Evolutionary conservation across 1,140 invertebrate genomes (phyloP).

Genomic region (Drusus annulatus): DNA sequence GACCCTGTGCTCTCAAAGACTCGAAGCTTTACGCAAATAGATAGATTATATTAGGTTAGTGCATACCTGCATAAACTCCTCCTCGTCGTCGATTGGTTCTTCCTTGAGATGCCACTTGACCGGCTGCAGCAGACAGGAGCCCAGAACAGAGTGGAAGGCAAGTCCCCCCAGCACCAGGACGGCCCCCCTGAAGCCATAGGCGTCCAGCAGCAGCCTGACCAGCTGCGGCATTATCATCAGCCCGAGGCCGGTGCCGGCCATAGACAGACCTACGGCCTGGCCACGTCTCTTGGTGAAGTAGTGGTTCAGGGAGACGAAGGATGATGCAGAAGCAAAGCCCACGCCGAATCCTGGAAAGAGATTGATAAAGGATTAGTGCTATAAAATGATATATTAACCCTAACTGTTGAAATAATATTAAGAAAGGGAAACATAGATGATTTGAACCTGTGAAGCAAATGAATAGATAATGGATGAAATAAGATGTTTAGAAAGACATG

Average conservation of each 20-base stretch:
- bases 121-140: conserved; percentile 78
- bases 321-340: conserved; percentile 78
- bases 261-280: conserved; percentile 82
- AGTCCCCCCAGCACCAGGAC: conserved; percentile 78
- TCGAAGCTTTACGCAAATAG: too few species aligned
- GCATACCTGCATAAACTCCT: conserved; percentile 70
- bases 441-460: too few species aligned
- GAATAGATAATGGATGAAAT: too few species aligned
- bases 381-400: too few species aligned
- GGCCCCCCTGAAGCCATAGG: conserved; percentile 76
- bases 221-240: conserved; percentile 84
- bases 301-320: conserved; percentile 82
- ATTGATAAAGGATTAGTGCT: too few species aligned
- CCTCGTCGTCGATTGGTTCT: conserved; percentile 73
- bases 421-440: too few species aligned
- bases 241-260: conserved; percentile 83
- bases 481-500: too few species aligned
- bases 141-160: conserved; percentile 77
- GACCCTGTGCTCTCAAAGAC: too few species aligned
- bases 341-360: conserved; percentile 76
- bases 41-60: too few species aligned
- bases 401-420: too few species aligned
- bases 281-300: conserved; percentile 83
- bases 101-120: conserved; percentile 77
- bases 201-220: conserved; percentile 74